Evolutionary conservation across 2,113 vertebrate genomes (phyloP).

Genomic region (Pelusios castaneus): DNA sequence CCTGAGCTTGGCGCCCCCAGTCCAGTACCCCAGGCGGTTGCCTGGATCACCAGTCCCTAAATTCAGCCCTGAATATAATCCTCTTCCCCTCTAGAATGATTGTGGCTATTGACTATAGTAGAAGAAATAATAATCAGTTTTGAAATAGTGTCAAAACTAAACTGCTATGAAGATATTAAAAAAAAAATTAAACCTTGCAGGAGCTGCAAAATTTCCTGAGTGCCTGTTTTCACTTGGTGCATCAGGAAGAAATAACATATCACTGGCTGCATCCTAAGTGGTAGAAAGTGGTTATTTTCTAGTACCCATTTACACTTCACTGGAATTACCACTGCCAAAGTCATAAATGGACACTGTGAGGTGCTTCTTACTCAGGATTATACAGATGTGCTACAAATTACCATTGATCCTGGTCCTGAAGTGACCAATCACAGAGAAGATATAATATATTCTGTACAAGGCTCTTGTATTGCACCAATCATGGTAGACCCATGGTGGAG

Average conservation of each 20-base stretch:
- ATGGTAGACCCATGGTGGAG: neutral
- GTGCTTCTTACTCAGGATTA: neutral
- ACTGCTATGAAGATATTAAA: constrained; percentile 17
- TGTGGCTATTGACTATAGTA: neutral
- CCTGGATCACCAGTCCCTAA: too few relatives aligned
- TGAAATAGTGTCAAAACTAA: constrained; percentile 31
- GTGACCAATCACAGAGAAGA: neutral
- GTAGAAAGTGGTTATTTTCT: constrained; percentile 27
- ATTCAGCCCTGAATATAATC: neutral
- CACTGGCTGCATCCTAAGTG: constrained; percentile 1
- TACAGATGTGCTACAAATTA: neutral
- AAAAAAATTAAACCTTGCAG: constrained; percentile 31
- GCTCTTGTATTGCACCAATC: neutral
- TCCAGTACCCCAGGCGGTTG: too few relatives aligned
- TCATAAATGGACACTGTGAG: neutral
- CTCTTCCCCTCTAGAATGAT: neutral
- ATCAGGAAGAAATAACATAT: constrained; percentile 23
- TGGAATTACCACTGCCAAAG: constrained; percentile 22
- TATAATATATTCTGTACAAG: neutral
- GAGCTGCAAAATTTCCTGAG: constrained; percentile 34
- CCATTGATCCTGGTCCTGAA: neutral
- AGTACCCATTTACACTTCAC: constrained; percentile 10
- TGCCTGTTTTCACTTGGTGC: constrained; percentile 17
- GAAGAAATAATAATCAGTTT: constrained; percentile 35
- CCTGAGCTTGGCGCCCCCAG: too few relatives aligned